phyloP scores from a whole-genome alignment of 2,888 invertebrate species.

The Acleris sparsana region DNA sequence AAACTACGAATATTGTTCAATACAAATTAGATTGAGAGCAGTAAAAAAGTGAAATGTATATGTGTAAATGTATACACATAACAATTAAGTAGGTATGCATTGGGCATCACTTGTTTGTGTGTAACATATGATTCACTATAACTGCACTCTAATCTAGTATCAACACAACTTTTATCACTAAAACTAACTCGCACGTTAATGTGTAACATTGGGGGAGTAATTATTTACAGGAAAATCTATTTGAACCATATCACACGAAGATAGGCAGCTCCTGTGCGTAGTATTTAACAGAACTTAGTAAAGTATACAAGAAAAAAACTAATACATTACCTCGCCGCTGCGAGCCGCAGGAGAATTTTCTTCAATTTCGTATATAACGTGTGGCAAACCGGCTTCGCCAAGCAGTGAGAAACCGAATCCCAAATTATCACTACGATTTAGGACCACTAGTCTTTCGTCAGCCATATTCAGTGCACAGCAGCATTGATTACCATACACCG shows the following conservation, averaged over 20 bases:
- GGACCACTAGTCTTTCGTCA: constrained; percentile 94
- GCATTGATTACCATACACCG: constrained; percentile 75
- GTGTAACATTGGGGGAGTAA: constrained; percentile 15
- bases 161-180: constrained; percentile 12
- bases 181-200: constrained; percentile 9
- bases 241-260: constrained; percentile 11
- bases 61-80: constrained; percentile 24
- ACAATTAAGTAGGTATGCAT: constrained; percentile 8
- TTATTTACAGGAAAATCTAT: constrained; percentile 10
- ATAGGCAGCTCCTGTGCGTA: constrained; percentile 23
- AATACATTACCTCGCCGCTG: constrained; percentile 91
- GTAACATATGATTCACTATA: constrained; percentile 36
- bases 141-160: constrained; percentile 12
- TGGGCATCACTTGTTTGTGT: constrained; percentile 29
- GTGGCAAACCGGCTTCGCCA: constrained; percentile 95
- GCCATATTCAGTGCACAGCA: constrained; percentile 87
- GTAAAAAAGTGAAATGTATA: constrained; percentile 13
- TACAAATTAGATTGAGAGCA: not conserved
- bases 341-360: constrained; percentile 96
- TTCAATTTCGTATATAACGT: constrained; percentile 96
- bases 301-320: constrained; percentile 16
- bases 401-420: constrained; percentile 96
- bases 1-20: not conserved
- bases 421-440: constrained; percentile 93
- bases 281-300: constrained; percentile 10